These are phyloP conservation scores for Xestobium rufovillosum DNA, from an alignment of 2,888 invertebrate genomes.

Conservation along the genomic window DNA sequence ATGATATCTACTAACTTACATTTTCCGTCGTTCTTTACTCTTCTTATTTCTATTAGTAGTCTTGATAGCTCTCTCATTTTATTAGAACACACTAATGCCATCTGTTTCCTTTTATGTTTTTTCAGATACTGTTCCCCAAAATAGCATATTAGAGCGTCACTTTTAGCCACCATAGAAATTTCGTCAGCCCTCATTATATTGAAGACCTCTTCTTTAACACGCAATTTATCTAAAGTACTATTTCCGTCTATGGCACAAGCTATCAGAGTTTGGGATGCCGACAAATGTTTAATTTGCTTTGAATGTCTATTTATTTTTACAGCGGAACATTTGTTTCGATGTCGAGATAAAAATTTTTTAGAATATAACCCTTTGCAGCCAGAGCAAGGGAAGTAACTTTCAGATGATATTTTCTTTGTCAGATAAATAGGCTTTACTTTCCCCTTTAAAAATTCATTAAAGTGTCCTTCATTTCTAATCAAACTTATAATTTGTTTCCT, in stretches of 20 bases:
- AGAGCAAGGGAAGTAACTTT: no score
- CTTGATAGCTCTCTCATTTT: constrained; percentile 12
- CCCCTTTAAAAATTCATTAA: constrained; percentile 18
- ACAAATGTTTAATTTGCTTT: constrained; percentile 9
- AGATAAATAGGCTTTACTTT: constrained; percentile 14
- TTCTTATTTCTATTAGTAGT: constrained; percentile 17
- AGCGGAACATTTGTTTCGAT: no score
- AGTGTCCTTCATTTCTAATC: constrained; percentile 15
- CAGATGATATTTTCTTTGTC: no score
- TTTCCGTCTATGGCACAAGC: constrained; percentile 12
- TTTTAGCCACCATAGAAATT: constrained; percentile 10
- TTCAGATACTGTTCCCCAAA: constrained; percentile 18
- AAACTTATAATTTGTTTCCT: constrained; percentile 15
- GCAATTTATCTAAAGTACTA: constrained; percentile 9
- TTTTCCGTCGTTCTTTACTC: constrained; percentile 10
- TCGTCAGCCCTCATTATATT: constrained; percentile 9
- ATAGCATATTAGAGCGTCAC: constrained; percentile 13
- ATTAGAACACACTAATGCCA: constrained; percentile 11
- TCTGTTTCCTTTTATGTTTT: constrained; percentile 18
- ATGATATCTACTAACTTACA: constrained; percentile 7
- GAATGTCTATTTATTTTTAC: no score
- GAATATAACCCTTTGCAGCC: no score
- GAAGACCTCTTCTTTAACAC: constrained; percentile 11
- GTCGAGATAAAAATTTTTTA: no score
- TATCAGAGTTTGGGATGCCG: constrained; percentile 16